Evolutionary conservation across 2,113 vertebrate genomes (phyloP), one percentile per base, ranked within the genome.

Genomic region (Pardalotus punctatus): DNA sequence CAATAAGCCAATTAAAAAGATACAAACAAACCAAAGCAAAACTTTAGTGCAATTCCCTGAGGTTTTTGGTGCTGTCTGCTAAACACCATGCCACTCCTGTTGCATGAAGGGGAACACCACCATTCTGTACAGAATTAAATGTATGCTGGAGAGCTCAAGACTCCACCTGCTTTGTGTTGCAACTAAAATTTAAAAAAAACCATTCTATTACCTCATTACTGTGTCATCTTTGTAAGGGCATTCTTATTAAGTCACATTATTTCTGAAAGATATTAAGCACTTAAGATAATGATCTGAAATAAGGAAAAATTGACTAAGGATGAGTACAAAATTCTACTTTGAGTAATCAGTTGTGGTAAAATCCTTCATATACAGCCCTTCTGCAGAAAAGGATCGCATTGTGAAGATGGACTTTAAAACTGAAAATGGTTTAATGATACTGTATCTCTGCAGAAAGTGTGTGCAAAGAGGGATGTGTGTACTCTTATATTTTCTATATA

Each of bases 11-110:
- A n/a, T n/a, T n/a, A 15, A 72, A 79, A 82, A 64, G 23, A 58
- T 9, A n/a, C 6, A 48, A 47, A 35, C 6, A 24, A 36, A 14
- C 0, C 0, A 40, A 36, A 0, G 18, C 35, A 29, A n/a, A 14
- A 5, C n/a, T 64, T 60, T 13, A 33, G 9, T 2, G 0, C 57
- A 66, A 5, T 85, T 81, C 6, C 16, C 17, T 47, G 61, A 56
- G 19, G 20, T 47, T 62, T 87, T 89, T 87, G 14, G 25, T 87
- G 24, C 50, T 70, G 8, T 87, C 47, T 94, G n/a, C 19, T 78
- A 47, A 91, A 56, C 22, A 14, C 35, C 18, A 14, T 35, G 54
- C 19, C 27, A 60, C 29, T 70, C 19, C 28, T 70, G 42, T 61
- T 74, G 42, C 14, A 10, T 24, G 22, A 60, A 8, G 10, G 5